A percentile compares a stretch with the other conserved stretches of the same genome.
Conservation (phyloP, 2,113 vertebrate species). For the Petrocephalus microphthalmus region DNA sequence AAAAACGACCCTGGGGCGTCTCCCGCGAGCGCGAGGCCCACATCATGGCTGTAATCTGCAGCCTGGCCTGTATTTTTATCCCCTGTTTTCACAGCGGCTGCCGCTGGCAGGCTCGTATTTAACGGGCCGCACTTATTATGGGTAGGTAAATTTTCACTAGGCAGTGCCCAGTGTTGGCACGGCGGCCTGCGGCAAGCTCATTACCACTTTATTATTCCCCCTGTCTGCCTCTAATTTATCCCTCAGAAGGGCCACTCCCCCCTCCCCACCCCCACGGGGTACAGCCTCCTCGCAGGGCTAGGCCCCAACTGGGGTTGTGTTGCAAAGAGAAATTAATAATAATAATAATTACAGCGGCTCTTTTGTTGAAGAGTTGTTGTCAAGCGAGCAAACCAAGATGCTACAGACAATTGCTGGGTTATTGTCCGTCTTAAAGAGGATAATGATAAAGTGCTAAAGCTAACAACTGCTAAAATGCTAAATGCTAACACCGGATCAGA, state of each 20-base stretch:
- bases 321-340: neutral
- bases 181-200: conserved; percentile 41
- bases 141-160: conserved; percentile 41
- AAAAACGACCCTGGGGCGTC: neutral
- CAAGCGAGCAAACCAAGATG: neutral
- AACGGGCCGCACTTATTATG: conserved; percentile 36
- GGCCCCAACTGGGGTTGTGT: neutral
- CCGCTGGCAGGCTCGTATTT: conserved; percentile 22
- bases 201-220: conserved; percentile 51
- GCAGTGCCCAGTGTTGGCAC: conserved; percentile 37
- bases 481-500: neutral
- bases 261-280: neutral
- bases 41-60: neutral
- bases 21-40: neutral
- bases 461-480: neutral
- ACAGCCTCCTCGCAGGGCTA: neutral
- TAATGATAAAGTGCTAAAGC: neutral
- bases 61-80: neutral
- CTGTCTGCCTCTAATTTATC: conserved; percentile 48
- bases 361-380: neutral
- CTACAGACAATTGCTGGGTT: neutral
- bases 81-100: conserved; percentile 13
- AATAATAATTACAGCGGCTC: neutral
- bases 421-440: neutral
- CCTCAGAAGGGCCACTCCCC: conserved; percentile 26